Evolutionary conservation across 2,888 invertebrate genomes (phyloP).

Genomic region (Drosophila pegasa): DNA sequence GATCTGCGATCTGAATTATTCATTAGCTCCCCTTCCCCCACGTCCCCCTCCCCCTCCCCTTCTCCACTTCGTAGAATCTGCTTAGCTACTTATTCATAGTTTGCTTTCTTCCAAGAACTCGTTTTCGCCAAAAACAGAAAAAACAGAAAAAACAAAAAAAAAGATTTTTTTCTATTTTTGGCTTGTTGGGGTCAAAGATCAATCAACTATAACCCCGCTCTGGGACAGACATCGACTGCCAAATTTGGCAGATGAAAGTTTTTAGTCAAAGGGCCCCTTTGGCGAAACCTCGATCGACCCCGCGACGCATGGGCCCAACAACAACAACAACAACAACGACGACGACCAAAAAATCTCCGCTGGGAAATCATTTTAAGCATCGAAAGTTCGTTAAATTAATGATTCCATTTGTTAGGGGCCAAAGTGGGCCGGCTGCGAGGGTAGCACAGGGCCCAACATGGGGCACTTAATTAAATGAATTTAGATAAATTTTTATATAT

Average conservation of each 20-base stretch:
- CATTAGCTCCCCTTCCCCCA: too few relatives aligned
- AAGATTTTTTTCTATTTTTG: constrained; percentile 22
- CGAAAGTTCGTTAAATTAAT: constrained; percentile 35
- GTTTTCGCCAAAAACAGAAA: constrained; percentile 39
- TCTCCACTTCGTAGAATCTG: not conserved
- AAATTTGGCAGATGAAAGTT: constrained; percentile 52
- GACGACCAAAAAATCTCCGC: not conserved
- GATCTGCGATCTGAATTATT: constrained; percentile 63
- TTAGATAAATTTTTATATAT: too few relatives aligned
- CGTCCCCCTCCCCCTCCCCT: not conserved
- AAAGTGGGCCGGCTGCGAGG: not conserved
- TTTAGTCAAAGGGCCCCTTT: constrained; percentile 39
- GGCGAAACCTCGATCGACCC: constrained; percentile 3
- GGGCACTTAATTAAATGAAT: too few relatives aligned
- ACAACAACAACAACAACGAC: not conserved
- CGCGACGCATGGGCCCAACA: constrained; percentile 5
- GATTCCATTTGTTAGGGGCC: not conserved
- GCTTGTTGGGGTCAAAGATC: constrained; percentile 53
- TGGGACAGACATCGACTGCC: constrained; percentile 3
- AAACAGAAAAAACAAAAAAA: not conserved
- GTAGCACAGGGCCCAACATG: not conserved
- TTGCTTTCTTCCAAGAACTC: constrained; percentile 62
- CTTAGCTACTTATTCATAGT: constrained; percentile 35
- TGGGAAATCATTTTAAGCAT: constrained; percentile 21
- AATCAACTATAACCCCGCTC: constrained; percentile 66